Conservation (phyloP, 1,140 invertebrate species). For the Cotesia typhae region DNA sequence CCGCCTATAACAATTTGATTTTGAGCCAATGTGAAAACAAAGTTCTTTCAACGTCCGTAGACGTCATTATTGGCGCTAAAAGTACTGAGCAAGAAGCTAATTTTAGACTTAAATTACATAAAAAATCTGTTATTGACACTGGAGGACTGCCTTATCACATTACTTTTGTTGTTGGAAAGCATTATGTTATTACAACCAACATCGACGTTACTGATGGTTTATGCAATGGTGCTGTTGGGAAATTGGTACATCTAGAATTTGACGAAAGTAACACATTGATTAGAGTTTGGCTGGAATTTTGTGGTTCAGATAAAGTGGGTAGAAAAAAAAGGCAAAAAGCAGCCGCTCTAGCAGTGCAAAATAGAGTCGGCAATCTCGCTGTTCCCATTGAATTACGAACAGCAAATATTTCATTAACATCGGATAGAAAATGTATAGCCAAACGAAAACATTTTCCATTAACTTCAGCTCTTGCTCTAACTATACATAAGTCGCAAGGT, state of each 20-base stretch:
- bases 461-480: constrained; percentile 42
- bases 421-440: constrained; percentile 43
- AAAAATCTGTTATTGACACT: constrained; percentile 31
- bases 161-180: constrained; percentile 34
- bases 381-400: constrained; percentile 45
- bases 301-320: constrained; percentile 26
- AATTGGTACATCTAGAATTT: constrained; percentile 32
- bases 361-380: constrained; percentile 24
- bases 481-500: constrained; percentile 45
- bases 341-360: constrained; percentile 22
- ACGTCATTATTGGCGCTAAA: constrained; percentile 8
- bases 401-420: constrained; percentile 43
- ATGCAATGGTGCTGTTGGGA: constrained; percentile 39
- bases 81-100: constrained; percentile 12
- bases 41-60: constrained; percentile 40
- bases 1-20: constrained; percentile 19
- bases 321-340: constrained; percentile 29
- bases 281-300: constrained; percentile 38
- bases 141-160: constrained; percentile 37
- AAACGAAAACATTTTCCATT: constrained; percentile 47
- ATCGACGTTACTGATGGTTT: constrained; percentile 41
- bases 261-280: constrained; percentile 23
- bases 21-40: constrained; percentile 37
- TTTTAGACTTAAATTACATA: constrained; percentile 35
- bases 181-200: constrained; percentile 40